These are phyloP conservation scores for Aphrocallistes beatrix DNA, from an alignment of 37 sponge, comb jelly and placozoan species.

Conservation along the genomic window DNA sequence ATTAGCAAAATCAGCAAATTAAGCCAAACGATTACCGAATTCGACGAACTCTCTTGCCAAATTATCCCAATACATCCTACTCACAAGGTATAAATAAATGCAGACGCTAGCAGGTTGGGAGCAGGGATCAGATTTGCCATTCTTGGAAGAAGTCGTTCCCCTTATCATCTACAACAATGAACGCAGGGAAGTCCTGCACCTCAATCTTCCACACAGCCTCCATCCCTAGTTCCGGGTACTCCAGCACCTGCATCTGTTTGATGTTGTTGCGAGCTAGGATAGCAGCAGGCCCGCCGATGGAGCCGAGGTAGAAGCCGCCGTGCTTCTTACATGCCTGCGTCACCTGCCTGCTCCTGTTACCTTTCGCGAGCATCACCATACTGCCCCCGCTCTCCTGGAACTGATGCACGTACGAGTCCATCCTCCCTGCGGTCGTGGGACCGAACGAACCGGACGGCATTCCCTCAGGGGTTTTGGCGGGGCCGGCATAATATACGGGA, in stretches of 20 bases:
- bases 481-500: conserved; percentile 45
- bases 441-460: conserved; percentile 37
- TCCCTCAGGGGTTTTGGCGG: conserved; percentile 45
- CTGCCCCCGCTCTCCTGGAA: conserved; percentile 33
- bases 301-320: conserved; percentile 42
- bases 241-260: conserved; percentile 30
- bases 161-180: conserved; percentile 41
- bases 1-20: no score
- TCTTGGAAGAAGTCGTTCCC: conserved; percentile 42
- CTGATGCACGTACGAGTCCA: conserved; percentile 34
- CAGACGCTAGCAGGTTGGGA: no score
- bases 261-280: conserved; percentile 28
- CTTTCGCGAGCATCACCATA: conserved; percentile 40
- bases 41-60: no score
- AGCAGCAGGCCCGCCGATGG: conserved; percentile 43
- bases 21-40: no score
- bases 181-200: conserved; percentile 39
- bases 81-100: no score
- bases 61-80: no score
- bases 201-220: conserved; percentile 44
- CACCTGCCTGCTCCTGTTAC: conserved; percentile 39
- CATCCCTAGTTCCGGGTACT: conserved; percentile 43
- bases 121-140: conserved; percentile 29
- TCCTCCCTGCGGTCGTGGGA: conserved; percentile 40
- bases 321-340: conserved; percentile 37